Evolutionary conservation across 2,888 invertebrate species (phyloP).

Genomic region (Dyspetes luteomarginatus): DNA sequence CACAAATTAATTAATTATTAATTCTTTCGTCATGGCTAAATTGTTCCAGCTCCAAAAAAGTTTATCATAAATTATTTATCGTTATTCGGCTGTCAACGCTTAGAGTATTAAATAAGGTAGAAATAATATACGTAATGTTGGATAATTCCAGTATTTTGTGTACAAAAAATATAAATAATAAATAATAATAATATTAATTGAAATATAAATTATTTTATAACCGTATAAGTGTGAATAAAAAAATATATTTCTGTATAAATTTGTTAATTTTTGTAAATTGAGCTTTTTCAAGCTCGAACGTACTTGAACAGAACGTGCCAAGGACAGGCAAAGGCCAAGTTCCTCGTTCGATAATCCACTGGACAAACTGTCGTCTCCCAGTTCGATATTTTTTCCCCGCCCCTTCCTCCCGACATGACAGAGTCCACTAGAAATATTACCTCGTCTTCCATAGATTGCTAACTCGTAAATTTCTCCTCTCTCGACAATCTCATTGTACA

Average conservation of each 20-base stretch:
- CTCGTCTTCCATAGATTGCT: conserved; percentile 31
- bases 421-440: conserved; percentile 30
- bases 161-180: no score
- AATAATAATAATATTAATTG: no score
- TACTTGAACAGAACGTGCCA: conserved; percentile 23
- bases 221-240: not conserved
- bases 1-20: conserved; percentile 6
- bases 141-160: no score
- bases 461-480: conserved; percentile 38
- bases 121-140: no score
- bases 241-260: not conserved
- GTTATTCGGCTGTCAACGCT: no score
- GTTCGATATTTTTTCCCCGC: conserved; percentile 25
- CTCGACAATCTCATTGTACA: conserved; percentile 34
- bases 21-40: not conserved
- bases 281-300: conserved; percentile 5
- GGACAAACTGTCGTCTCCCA: conserved; percentile 25
- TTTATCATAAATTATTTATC: no score
- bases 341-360: conserved; percentile 53
- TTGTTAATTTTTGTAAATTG: not conserved
- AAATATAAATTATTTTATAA: no score
- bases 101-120: no score
- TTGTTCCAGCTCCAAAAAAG: not conserved
- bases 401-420: conserved; percentile 22
- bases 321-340: conserved; percentile 41